These are phyloP conservation scores for Tolypeutes matacus DNA, from an alignment of 2,797 vertebrate species.

Conservation along the genomic window DNA sequence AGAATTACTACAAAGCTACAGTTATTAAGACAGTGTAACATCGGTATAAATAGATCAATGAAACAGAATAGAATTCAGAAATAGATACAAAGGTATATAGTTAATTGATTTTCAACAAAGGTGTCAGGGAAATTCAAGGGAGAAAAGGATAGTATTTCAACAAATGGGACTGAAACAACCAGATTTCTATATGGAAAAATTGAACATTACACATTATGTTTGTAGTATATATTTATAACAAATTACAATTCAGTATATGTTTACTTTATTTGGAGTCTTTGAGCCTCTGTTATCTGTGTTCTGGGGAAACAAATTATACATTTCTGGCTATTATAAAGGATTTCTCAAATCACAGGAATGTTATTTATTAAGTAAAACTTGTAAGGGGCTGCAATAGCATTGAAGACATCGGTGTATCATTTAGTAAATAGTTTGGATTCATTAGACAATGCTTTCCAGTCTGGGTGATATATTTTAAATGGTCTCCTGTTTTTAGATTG, in stretches of 20 bases:
- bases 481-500: conserved; percentile 18
- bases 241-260: neutral
- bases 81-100: neutral
- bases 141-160: neutral
- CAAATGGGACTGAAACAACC: neutral
- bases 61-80: conserved; percentile 11
- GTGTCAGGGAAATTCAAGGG: conserved; percentile 2
- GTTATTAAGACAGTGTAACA: neutral
- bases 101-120: conserved; percentile 29
- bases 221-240: neutral
- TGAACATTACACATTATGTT: neutral
- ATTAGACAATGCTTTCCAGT: conserved; percentile 44
- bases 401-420: neutral
- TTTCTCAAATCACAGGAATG: conserved; percentile 37
- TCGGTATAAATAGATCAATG: neutral
- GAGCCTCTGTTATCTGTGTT: neutral
- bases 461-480: neutral
- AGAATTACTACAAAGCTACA: neutral
- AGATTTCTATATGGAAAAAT: neutral
- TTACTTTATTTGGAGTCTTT: neutral
- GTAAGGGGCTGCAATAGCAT: neutral
- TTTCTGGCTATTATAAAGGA: neutral
- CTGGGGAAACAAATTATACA: conserved; percentile 6
- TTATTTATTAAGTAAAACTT: conserved; percentile 46
- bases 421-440: conserved; percentile 47